Base-by-base conservation (phyloP, 2,113 vertebrate species). In the Theropithecus gelada region DNA sequence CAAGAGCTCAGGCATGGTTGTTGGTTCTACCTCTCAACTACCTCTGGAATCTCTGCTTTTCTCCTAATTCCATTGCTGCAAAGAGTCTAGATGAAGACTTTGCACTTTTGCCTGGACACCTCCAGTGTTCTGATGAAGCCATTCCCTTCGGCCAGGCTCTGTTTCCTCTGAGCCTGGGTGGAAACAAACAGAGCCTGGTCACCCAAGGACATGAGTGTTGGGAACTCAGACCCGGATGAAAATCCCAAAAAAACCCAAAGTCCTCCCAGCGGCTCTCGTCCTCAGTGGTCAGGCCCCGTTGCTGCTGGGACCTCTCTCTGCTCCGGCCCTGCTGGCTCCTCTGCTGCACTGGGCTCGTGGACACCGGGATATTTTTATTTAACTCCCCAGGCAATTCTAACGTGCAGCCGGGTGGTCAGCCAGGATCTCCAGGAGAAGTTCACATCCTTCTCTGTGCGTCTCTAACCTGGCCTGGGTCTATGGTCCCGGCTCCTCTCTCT, bases 281-380 rank as follows among this genome's bases (percentile, higher is more conserved):
- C 0, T 8, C 76, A 0, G 4, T 0, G 59, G 6, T 76, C 76
- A 38, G 66, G 6, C 8, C 40, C 30, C 5, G 0, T 13, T 20
- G 18, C 7, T 13, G 32, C 23, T 6, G 52, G 1, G 3, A n/a
- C 57, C 23, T 20, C 16, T 18, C 45, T 57, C 57, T 27, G 59
- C 59, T 23, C 59, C 45, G 16, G 73, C 55, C 3, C 0, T 8
- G 2, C 55, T 35, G 48, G 17, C 32, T 2, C 0, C 52, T 32
- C 30, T 14, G 48, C 75, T 8, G 7, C 6, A 40, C 35, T 68
- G 30, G 22, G 14, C 23, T 66, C 43, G 1, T 3, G 7, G 73
- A 48, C 17, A 3, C 64, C 23, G 25, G 38, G 4, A 0, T n/a
- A 1, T 5, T 25, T 25, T 23, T 40, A 13, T 30, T 64, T 30